phyloP scores from a whole-genome alignment of 1,140 invertebrate species.

The Trigoniulus corallinus region DNA sequence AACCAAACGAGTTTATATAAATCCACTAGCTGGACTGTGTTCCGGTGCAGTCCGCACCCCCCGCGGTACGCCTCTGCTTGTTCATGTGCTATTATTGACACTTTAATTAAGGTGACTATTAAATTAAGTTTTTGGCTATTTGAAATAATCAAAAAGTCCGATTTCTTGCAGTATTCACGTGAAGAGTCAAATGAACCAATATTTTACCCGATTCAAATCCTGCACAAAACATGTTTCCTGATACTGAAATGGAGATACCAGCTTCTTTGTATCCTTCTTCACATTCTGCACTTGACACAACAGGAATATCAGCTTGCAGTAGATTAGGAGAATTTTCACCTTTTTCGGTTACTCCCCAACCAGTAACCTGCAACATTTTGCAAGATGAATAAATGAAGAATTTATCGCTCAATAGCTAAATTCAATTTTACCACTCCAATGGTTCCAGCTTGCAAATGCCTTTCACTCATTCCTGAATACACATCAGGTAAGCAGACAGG shows the following conservation, averaged over 20 bases:
- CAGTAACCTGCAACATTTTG: not conserved
- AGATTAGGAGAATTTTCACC: not conserved
- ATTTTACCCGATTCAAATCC: too few relatives aligned
- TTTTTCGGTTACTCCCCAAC: not conserved
- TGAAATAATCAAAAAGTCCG: too few relatives aligned
- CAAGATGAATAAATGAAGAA: not conserved
- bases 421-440: not conserved
- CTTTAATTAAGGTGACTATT: too few relatives aligned
- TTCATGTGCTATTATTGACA: too few relatives aligned
- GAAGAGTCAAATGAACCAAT: too few relatives aligned
- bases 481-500: slow-evolving; percentile 11
- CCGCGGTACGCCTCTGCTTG: too few relatives aligned
- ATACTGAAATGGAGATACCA: not conserved
- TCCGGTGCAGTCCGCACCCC: too few relatives aligned
- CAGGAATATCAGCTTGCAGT: not conserved
- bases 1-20: too few relatives aligned
- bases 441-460: not conserved
- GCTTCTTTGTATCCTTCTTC: slow-evolving; percentile 1
- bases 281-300: slow-evolving; percentile 3
- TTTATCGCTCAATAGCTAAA: not conserved
- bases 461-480: not conserved
- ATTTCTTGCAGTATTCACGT: too few relatives aligned
- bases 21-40: too few relatives aligned
- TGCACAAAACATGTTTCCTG: slow-evolving; percentile 3
- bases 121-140: too few relatives aligned